Base-by-base conservation (phyloP, 2,113 vertebrate species). In the Calyptomena viridis region DNA sequence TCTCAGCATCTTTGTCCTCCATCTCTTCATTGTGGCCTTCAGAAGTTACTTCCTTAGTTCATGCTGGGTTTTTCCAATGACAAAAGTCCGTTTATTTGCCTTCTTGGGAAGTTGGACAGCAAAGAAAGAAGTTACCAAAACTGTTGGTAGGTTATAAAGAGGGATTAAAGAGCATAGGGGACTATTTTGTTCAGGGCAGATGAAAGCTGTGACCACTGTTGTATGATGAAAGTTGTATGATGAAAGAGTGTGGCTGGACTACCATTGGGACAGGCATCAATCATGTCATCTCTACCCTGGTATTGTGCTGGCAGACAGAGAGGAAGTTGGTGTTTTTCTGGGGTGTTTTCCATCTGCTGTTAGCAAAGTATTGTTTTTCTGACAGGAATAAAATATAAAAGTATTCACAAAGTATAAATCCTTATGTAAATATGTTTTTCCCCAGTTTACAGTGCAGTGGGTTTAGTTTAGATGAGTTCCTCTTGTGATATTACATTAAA, bases 331-430 rank as follows among this genome's bases (percentile, higher is more conserved):
- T 89, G 40, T 82, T 93, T 94, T 73, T 66, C 81, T 84, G 47
- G 44, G 33, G 39, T 95, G 44, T 91, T 95, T 96, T 91, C 84
- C 44, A 62, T 64, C 88, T 91, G 12, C 40, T 91, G 31, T 25
- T 56, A 63, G 44, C 79, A 87, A 87, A 23, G n/a, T 80, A 64
- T 78, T 0, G 2, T 33, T 87, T 71, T 83, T 79, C 52, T 40
- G 31, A 8, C 17, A 62, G 28, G 20, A 91, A 72, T 77, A 75
- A 94, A 84, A 72, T 33, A 22, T 35, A 49, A 72, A 84, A 91
- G 12, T 14, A 49, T 35, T 24, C 21, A 76, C 23, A 73, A 79
- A 87, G 14, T 30, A 85, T 40, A 79, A 95, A 69, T 60, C 46
- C 50, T 92, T 79, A 50, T 31, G 27, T 78, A 91, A 96, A 78